Evolutionary conservation across 2,113 vertebrate genomes (phyloP).

Genomic region (Zosterops hypoxanthus): DNA sequence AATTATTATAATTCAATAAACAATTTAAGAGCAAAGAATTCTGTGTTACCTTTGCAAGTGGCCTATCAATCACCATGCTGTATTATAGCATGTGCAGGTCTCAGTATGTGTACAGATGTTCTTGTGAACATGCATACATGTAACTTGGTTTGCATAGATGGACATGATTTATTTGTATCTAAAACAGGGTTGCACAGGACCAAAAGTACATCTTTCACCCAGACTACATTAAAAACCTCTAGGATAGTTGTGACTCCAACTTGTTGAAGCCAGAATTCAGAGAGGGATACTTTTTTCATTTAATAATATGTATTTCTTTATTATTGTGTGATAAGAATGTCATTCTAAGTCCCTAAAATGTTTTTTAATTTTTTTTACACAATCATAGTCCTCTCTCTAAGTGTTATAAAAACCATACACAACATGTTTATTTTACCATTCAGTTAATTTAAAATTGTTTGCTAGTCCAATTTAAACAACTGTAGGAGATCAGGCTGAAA

Average conservation of each 20-base stretch:
- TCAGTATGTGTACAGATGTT: neutral
- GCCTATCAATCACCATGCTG: neutral
- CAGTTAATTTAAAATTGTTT: slow-evolving; percentile 46
- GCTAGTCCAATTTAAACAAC: slow-evolving; percentile 63
- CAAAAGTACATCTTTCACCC: neutral
- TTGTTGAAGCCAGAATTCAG: neutral
- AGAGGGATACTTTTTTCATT: neutral
- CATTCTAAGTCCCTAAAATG: neutral
- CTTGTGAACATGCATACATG: too few species aligned
- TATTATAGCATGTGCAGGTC: neutral
- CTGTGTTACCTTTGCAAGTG: neutral
- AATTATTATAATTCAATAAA: slow-evolving; percentile 38
- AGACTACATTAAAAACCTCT: neutral
- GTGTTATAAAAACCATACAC: neutral
- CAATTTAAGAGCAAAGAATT: neutral
- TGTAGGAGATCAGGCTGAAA: slow-evolving; percentile 57
- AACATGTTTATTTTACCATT: slow-evolving; percentile 20
- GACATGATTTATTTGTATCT: neutral
- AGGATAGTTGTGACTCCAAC: neutral
- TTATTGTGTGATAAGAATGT: neutral
- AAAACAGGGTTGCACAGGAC: neutral
- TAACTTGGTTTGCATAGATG: neutral
- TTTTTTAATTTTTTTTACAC: neutral
- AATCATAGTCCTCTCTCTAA: neutral
- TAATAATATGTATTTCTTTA: neutral